Base-by-base conservation (phyloP, 2,797 vertebrate genomes). In the Cichlasoma orientale region DNA sequence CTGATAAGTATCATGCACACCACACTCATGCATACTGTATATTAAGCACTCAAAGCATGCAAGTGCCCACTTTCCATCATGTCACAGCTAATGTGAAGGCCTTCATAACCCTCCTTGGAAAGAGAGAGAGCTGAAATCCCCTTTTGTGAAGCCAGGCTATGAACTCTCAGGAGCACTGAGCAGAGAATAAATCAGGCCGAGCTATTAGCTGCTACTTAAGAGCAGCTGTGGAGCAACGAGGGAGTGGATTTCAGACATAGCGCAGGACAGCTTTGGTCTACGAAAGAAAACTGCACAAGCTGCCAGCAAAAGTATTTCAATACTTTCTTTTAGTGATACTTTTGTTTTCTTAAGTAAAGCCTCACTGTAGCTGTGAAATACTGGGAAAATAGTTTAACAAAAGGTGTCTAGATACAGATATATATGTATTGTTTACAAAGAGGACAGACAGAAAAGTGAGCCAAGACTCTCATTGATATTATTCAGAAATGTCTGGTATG, bases 121-220 rank as follows among this genome's bases (percentile, higher is more conserved):
- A 7, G 41, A 56, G 50, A 74, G 75, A 78, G 86, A 75, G 73
- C 76, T 78, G 72, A 91, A 88, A 90, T 86, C 86, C 84, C 82
- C 73, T 73, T 86, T 85, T 82, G 82, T 83, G 81, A 78, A 86
- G 73, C 81, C 59, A 29, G 79, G 63, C 82, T 80, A n/a, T 74
- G 88, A 81, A 89, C 82, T 81, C 88, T 83, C 72, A 53, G 68
- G 81, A 82, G 82, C 85, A 74, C 74, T 38, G 85, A 90, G 83
- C 73, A 19, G 56, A 63, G 77, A 63, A 86, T 90, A 92, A 94
- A 91, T 93, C 91, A 93, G 78, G 75, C 77, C 25, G 1, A 78
- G 86, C 84, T 90, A 91, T 92, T 91, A 90, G 83, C 88, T 82
- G 87, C 85, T 84, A 86, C 84, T 89, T 84, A 90, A 82, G 71